phyloP scores from a whole-genome alignment of 2,888 invertebrate genomes.

The Lasioglossum pauxillum region DNA sequence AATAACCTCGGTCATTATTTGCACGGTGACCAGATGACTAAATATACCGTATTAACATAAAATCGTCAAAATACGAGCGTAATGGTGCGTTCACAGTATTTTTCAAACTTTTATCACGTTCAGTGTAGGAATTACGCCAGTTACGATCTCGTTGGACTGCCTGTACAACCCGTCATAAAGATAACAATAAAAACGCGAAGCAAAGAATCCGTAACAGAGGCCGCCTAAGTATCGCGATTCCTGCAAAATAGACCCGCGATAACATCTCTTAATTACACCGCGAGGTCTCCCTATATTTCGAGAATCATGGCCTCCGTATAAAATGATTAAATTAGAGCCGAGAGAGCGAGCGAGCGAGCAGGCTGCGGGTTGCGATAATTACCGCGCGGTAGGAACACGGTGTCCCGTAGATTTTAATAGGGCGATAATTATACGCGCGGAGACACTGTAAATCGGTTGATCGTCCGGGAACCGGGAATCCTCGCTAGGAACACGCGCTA shows the following conservation, averaged over 20 bases:
- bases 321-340: conserved; percentile 10
- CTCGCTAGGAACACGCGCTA: conserved; percentile 13
- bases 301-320: conserved; percentile 5
- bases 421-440: conserved; percentile 62
- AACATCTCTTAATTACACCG: conserved; percentile 4
- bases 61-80: neutral
- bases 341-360: neutral
- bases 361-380: conserved; percentile 11
- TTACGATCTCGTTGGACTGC: neutral
- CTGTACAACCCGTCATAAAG: neutral
- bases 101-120: neutral
- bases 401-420: conserved; percentile 20
- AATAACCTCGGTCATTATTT: neutral
- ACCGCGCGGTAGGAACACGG: conserved; percentile 18
- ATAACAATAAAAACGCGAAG: conserved; percentile 6
- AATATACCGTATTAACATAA: neutral
- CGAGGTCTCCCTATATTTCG: neutral
- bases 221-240: neutral
- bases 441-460: conserved; percentile 65
- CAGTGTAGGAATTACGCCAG: neutral
- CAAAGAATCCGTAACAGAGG: neutral
- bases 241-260: neutral
- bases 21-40: neutral
- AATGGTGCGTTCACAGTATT: neutral
- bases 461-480: conserved; percentile 44